Base-by-base conservation (phyloP, 2,113 vertebrate species). In the Rostratula benghalensis region DNA sequence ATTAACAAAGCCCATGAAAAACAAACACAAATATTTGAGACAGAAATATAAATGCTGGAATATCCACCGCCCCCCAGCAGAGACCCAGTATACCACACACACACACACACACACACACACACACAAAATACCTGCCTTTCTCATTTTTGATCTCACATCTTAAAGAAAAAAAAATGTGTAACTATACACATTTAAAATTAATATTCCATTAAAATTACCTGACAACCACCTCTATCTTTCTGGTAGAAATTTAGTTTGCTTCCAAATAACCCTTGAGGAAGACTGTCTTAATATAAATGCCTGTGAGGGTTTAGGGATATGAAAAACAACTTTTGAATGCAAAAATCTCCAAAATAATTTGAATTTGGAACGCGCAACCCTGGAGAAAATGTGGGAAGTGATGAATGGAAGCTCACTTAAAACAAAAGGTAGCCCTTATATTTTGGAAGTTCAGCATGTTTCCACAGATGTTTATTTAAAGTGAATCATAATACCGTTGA, bases 1-100 rank as follows among this genome's bases (percentile, higher is more conserved):
- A 97, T 96, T 95, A 89, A 91, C 95, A 94, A 94, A 96, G 96
- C 94, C 94, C 83, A 13, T 69, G 95, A 84, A 96, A 96, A 96
- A 96, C 96, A 96, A 96, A 96, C 87, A 96, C 94, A 93, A 96
- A 96, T 92, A 95, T 93, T 81, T 82, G 90, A 92, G 90, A 74
- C 95, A 95, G 92, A 93, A 89, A 93, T 54, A 83, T 16, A 71
- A 88, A 71, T 24, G 84, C 82, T 31, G 78, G 78, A 63, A 75
- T 21, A 82, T 25, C 76, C 48, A 11, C 54, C 11, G 0, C 39
- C 18, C 35, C 23, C 64, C 69, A 35, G 1, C 80, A 71, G 35
- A 57, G 43, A 69, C 45, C 39, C 73, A 22, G 17, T 2, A 7
- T 57, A 85, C 43, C 46, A 10, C 12, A 0, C 31, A 24, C 50